Evolutionary conservation across 2,888 invertebrate genomes (phyloP), one percentile per base, ranked within the genome.

Genomic region (Phoenoteleia sp.): DNA sequence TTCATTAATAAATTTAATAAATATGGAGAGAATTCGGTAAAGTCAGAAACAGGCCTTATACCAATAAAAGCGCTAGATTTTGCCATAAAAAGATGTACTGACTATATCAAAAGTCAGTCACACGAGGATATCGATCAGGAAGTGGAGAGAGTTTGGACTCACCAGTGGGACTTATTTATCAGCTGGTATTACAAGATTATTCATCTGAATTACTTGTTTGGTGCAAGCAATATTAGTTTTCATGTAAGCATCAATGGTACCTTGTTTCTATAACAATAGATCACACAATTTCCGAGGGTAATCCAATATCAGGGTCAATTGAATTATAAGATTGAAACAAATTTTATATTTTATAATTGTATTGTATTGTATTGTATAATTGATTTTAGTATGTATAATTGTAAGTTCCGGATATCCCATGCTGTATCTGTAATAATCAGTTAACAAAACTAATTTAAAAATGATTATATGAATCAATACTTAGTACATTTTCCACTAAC

Each of bases 111-210:
- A 5, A 95, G 95, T 88, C 96, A 96, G 85, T 95, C 96, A 23
- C 97, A 98, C 92, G 96, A 96, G 90, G 97, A 97, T 89, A 96
- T 97, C 86, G 96, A 97, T 89, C 97, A 97, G 86, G 95, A 96
- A 2, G 97, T 96, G 88, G 96, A 96, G 62, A 94, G 94, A 82
- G 94, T 97, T 52, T 97, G 97, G 96, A 97, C 97, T 86, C 96
- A 97, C 90, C 98, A 98, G 92, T 99, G 99, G 99, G 98, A 98
- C 90, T 96, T 97, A 89, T 97, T 98, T 95, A 96, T 94, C 93
- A 95, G 72, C 90, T 97, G 92, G 96, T 98, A 92, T 96, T 95
- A 95, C 90, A 94, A 94, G 86, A 93, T 95, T n/a, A 93, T 94
- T 21, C 94, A 95, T 85, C 94, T 90, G 2, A 89, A 93, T 60